A percentile compares a stretch with the other conserved stretches of the same genome.
These are phyloP conservation scores for Chrysomela aeneicollis DNA, from an alignment of 2,888 invertebrate genomes.

Conservation along the genomic window DNA sequence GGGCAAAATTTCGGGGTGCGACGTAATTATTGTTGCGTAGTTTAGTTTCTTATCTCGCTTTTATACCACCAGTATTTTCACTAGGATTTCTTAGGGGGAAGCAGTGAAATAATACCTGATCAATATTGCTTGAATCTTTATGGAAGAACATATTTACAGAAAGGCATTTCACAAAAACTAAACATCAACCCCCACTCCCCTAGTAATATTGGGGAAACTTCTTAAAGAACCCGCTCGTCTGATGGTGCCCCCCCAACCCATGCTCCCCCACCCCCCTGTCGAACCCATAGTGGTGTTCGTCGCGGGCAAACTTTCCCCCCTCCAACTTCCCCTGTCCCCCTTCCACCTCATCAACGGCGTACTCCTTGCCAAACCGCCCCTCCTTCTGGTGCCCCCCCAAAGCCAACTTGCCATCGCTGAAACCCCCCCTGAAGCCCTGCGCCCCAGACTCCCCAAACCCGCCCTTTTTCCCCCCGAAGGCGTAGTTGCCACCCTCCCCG, in stretches of 20 bases:
- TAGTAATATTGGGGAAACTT: conserved; percentile 61
- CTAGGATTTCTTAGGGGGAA: too few species aligned
- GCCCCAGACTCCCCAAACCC: conserved; percentile 68
- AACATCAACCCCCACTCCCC: too few species aligned
- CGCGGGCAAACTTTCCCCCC: conserved; percentile 68
- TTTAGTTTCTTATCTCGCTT: too few species aligned
- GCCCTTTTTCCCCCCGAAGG: conserved; percentile 66
- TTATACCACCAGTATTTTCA: too few species aligned
- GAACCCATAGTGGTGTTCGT: conserved; percentile 66
- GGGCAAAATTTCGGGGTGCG: too few species aligned
- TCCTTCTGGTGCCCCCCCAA: conserved; percentile 66
- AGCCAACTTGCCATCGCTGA: conserved; percentile 66
- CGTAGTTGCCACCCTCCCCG: conserved; percentile 69
- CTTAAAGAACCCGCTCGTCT: conserved; percentile 66
- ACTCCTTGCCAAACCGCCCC: conserved; percentile 67
- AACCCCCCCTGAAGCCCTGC: conserved; percentile 68
- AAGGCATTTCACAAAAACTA: background rate
- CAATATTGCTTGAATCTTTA: too few species aligned
- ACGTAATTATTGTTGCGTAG: too few species aligned
- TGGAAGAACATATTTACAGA: background rate
- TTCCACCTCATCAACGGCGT: conserved; percentile 67
- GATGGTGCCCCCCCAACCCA: conserved; percentile 69
- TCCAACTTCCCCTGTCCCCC: conserved; percentile 69
- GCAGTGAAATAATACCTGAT: too few species aligned
- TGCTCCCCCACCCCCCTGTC: conserved; percentile 70